Percentiles rank a stretch among this genome's conserved stretches.
phyloP scores from a whole-genome alignment of 2,797 vertebrate species.

The Corythornis leucogaster region DNA sequence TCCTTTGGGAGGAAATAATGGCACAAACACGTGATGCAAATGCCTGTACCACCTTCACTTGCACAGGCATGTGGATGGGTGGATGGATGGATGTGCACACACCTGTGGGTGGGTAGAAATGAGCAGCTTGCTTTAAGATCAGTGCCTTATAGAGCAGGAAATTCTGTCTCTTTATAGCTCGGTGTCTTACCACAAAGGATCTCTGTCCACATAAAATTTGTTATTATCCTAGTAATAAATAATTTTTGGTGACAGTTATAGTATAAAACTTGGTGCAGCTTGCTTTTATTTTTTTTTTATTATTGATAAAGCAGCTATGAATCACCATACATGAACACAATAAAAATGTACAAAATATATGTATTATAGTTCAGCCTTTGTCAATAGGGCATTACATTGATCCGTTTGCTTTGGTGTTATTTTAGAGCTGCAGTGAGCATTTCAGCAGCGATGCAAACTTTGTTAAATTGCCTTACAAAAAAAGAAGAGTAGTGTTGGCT shows the following conservation, averaged over 20 bases:
- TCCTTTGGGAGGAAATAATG: neutral
- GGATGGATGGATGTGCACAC: neutral
- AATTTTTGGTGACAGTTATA: slow-evolving; percentile 69
- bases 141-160: neutral
- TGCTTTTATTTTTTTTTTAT: neutral
- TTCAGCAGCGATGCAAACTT: neutral
- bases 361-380: slow-evolving; percentile 29
- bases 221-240: slow-evolving; percentile 68
- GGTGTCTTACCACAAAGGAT: slow-evolving; percentile 11
- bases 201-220: slow-evolving; percentile 58
- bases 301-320: slow-evolving; percentile 72
- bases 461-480: slow-evolving; percentile 8
- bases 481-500: neutral
- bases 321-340: slow-evolving; percentile 74
- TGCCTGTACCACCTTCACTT: neutral
- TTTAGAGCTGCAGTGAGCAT: neutral
- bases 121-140: neutral
- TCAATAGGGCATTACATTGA: slow-evolving; percentile 67
- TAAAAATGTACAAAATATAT: slow-evolving; percentile 65
- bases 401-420: slow-evolving; percentile 34
- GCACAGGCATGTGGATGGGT: too few relatives aligned
- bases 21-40: neutral
- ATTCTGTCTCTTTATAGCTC: neutral
- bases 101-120: neutral
- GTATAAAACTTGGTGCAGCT: slow-evolving; percentile 50